Conservation (phyloP, 1,140 invertebrate genomes). For the Antheraea pernyi region DNA sequence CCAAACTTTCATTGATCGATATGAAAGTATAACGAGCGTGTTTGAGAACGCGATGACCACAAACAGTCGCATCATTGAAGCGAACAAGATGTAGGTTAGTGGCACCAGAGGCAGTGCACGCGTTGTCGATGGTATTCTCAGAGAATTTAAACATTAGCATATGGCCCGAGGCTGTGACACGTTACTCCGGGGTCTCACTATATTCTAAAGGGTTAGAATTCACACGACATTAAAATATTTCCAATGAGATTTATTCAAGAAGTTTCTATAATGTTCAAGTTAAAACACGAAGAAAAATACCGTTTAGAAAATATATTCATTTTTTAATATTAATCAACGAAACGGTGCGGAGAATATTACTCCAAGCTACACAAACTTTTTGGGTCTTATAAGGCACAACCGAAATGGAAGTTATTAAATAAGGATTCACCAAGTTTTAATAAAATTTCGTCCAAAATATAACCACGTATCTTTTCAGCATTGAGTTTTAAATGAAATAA, state of each 20-base stretch:
- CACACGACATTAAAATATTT: constrained; percentile 38
- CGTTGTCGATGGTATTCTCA: constrained; percentile 36
- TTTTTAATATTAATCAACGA: background rate
- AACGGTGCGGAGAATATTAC: background rate
- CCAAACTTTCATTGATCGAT: constrained; percentile 66
- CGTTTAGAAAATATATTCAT: constrained; percentile 8
- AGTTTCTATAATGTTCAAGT: too few species aligned
- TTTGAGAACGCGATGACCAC: constrained; percentile 60
- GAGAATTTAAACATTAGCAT: constrained; percentile 60
- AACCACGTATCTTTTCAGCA: background rate
- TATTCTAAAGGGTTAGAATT: constrained; percentile 46
- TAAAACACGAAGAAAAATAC: background rate
- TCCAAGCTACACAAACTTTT: background rate
- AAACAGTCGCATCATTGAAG: constrained; percentile 64
- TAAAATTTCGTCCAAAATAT: background rate
- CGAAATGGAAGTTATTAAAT: background rate
- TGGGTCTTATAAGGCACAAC: background rate
- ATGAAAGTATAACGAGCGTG: constrained; percentile 73
- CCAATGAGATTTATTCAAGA: too few species aligned
- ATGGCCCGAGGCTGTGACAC: constrained; percentile 57
- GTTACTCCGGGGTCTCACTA: constrained; percentile 57
- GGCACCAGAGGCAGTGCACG: constrained; percentile 48
- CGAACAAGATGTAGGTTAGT: constrained; percentile 70
- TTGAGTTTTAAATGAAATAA: background rate
- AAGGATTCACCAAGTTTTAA: background rate